phyloP scores from a whole-genome alignment of 1,140 invertebrate genomes.

The Neodiprion pinetum region DNA sequence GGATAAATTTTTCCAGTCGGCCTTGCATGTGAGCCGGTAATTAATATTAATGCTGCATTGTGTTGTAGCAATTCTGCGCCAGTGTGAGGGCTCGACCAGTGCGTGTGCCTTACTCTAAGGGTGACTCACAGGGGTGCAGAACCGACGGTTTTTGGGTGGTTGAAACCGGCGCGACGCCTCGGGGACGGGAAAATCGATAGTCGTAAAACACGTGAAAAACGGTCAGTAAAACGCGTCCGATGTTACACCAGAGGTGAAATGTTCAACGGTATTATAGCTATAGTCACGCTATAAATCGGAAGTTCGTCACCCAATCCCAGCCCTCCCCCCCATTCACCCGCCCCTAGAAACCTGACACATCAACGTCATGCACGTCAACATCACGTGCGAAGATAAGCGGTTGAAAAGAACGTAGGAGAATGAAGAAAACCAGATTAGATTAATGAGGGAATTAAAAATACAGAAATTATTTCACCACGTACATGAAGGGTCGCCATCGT shows the following conservation, averaged over 20 bases:
- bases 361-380: neutral
- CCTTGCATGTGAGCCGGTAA: constrained; percentile 37
- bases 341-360: neutral
- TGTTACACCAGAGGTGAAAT: constrained; percentile 3
- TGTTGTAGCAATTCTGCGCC: constrained; percentile 16
- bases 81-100: constrained; percentile 41
- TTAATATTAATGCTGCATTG: constrained; percentile 45
- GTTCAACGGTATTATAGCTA: constrained; percentile 22
- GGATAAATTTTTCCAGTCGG: constrained; percentile 25
- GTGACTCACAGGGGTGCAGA: neutral
- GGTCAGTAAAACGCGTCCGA: constrained; percentile 17
- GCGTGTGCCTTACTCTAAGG: neutral
- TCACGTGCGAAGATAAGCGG: neutral
- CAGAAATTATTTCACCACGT: neutral
- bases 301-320: constrained; percentile 13
- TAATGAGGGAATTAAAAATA: neutral
- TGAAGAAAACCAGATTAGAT: neutral
- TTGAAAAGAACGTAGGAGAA: neutral
- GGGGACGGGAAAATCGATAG: constrained; percentile 36
- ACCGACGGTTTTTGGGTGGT: too few relatives aligned
- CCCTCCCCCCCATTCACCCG: constrained; percentile 5
- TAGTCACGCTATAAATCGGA: constrained; percentile 42
- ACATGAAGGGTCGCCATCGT: neutral
- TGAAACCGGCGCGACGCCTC: constrained; percentile 10
- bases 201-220: constrained; percentile 40